Percentiles rank a stretch among this genome's conserved stretches.
phyloP scores from a whole-genome alignment of 1,140 invertebrate species.

The Bombus polaris region DNA sequence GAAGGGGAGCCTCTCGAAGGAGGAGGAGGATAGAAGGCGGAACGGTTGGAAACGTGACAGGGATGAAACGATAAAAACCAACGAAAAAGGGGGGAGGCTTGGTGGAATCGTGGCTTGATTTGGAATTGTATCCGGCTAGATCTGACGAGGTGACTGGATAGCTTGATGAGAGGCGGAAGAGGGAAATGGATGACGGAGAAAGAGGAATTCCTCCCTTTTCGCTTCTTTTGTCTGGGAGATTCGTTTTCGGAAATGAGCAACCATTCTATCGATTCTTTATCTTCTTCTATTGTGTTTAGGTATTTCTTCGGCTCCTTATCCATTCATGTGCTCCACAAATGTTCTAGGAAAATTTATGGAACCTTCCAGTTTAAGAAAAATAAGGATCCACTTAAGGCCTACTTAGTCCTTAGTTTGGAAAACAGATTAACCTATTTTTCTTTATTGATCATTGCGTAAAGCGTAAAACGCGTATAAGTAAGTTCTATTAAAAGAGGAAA shows the following conservation, averaged over 20 bases:
- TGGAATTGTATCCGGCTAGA: slow-evolving; percentile 33
- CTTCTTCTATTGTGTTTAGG: not conserved
- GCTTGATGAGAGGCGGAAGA: slow-evolving; percentile 1
- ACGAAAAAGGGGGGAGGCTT: not conserved
- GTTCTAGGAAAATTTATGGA: not conserved
- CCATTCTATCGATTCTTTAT: not conserved
- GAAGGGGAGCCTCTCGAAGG: not conserved
- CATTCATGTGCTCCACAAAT: not conserved
- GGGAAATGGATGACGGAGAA: not conserved
- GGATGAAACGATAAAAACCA: slow-evolving; percentile 40
- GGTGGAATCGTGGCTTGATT: slow-evolving; percentile 36
- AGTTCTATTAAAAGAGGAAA: not conserved
- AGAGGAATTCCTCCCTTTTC: not conserved
- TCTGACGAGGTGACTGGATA: slow-evolving; percentile 7
- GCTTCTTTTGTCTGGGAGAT: not conserved
- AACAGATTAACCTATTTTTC: not conserved
- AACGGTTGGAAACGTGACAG: slow-evolving; percentile 30
- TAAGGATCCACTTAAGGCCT: not conserved
- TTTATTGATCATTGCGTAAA: not conserved
- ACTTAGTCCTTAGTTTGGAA: not conserved
- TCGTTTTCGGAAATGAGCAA: not conserved
- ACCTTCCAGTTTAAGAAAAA: not conserved
- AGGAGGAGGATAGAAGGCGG: slow-evolving; percentile 2
- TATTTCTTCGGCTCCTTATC: not conserved
- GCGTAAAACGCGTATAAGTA: not conserved